Conservation (phyloP, 2,113 vertebrate species). For the Chionis minor region DNA sequence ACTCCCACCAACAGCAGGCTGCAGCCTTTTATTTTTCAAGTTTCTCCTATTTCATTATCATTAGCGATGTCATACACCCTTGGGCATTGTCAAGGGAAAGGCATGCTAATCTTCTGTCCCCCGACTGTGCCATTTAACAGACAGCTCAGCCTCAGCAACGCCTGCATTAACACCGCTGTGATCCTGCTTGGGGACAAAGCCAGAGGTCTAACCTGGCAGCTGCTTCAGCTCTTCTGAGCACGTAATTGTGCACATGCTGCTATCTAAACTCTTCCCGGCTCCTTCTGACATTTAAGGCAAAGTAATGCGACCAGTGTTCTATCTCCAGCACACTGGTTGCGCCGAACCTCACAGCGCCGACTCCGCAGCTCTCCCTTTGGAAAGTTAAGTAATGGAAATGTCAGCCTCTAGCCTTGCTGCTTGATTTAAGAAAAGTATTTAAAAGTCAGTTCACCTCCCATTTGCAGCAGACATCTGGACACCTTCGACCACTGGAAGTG, state of each 20-base stretch:
- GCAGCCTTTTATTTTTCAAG: background rate
- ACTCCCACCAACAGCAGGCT: background rate
- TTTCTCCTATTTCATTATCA: background rate
- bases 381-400: conserved; percentile 6
- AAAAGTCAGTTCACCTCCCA: background rate
- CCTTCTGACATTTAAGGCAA: conserved; percentile 25
- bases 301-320: background rate
- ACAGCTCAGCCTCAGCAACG: background rate
- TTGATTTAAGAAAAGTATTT: background rate
- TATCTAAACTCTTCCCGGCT: background rate
- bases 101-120: background rate
- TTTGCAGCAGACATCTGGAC: background rate
- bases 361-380: background rate
- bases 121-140: background rate
- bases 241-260: background rate
- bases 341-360: background rate
- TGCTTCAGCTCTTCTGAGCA: conserved; percentile 21
- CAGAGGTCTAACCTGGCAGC: conserved; percentile 36
- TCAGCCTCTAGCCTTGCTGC: background rate
- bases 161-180: background rate
- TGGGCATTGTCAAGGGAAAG: background rate
- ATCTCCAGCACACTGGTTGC: background rate
- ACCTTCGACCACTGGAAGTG: background rate
- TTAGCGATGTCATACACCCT: background rate
- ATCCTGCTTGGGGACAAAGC: background rate